Conservation (phyloP, 2,888 invertebrate species). For the Drosophila meridiana region DNA sequence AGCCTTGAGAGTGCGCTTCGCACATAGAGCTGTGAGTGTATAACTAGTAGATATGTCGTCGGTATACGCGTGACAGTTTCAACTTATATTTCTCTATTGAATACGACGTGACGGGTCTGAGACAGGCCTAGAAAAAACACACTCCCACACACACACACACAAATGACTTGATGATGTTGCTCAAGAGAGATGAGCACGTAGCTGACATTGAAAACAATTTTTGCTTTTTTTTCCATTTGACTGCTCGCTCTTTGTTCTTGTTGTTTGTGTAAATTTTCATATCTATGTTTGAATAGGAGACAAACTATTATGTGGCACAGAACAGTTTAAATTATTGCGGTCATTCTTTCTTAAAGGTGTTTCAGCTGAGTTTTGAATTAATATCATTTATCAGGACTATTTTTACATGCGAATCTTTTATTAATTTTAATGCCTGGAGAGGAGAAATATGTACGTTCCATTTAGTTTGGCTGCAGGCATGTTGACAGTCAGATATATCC, state of each 20-base stretch:
- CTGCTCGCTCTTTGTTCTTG: conserved; percentile 1
- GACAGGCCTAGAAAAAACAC: neutral
- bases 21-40: conserved; percentile 4
- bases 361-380: neutral
- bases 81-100: conserved; percentile 43
- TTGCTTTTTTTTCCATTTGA: neutral
- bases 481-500: conserved; percentile 38
- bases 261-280: conserved; percentile 1
- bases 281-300: neutral
- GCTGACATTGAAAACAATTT: conserved; percentile 38
- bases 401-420: conserved; percentile 2
- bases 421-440: conserved; percentile 17
- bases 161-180: conserved; percentile 18
- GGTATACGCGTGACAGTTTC: conserved; percentile 11
- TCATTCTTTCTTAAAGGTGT: neutral
- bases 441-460: neutral
- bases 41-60: conserved; percentile 6
- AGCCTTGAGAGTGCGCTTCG: conserved; percentile 11
- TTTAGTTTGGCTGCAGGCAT: conserved; percentile 33
- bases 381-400: conserved; percentile 3
- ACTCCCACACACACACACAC: neutral
- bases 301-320: neutral
- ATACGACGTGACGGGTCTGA: neutral
- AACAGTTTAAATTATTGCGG: neutral
- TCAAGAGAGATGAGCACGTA: conserved; percentile 30